Base-by-base conservation (phyloP, 1,140 invertebrate genomes). In the Aphelenchoides fujianensis region DNA sequence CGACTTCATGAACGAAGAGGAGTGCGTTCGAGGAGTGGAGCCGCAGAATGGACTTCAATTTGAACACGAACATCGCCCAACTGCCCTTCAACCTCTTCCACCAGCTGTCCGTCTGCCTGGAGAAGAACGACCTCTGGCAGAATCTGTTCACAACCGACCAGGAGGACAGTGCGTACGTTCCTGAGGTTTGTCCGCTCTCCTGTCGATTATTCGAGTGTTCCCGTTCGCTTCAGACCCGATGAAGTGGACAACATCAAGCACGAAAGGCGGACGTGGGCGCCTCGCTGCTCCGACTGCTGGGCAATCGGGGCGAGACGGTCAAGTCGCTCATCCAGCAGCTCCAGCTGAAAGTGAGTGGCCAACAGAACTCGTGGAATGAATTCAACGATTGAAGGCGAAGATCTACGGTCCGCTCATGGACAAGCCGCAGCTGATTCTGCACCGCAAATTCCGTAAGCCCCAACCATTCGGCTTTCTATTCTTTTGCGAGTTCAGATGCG, bases 281-380 rank as follows among this genome's bases (percentile, higher is more conserved):
- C 12, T 57, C 75, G 48, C 59, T 83, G 19, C 61, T 82, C 19
- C 55, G 79, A 37, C 34, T 59, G 23, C 76, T 84, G 52, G 81
- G 82, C 2, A 79, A 84, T 66, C 69, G 82, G n/a, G 81, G 82
- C 5, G 74, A 81, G 68, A 83, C 78, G 19, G 80, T 82, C 57
- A 72, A 77, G 32, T 37, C 34, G n/a, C 69, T 79, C 5, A n/a
- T 79, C 19, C 31, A 31, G 28, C 32, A 55, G 23, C 34, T 82
- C 0, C 68, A 70, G 28, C 52, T 72, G 34, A 34, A 67, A n/a
- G 34, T 55, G 30, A 66, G 35, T 54, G 67, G 62, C 57, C 68
- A 68, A 76, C 31, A n/a, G n/a, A n/a, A n/a, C n/a, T n/a, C n/a
- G n/a, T n/a, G n/a, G n/a, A n/a, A n/a, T n/a, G n/a, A n/a, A n/a